A percentile compares a stretch with the other conserved stretches of the same genome.
These are phyloP conservation scores for Arion vulgaris DNA, from an alignment of 1,140 invertebrate genomes.

Conservation along the genomic window DNA sequence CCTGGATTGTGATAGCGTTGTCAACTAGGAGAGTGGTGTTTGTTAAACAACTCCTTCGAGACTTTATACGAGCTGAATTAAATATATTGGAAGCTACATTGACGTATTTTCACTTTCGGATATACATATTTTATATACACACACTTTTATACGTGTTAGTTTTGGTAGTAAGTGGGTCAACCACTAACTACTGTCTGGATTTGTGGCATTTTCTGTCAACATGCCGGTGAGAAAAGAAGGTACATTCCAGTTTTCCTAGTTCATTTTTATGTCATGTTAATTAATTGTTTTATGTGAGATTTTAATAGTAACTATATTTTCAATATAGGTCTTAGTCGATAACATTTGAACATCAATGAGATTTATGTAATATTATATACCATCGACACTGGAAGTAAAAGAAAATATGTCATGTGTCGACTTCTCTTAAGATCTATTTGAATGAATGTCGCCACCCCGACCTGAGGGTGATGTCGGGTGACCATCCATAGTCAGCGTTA, in stretches of 20 bases:
- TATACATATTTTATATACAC: not conserved
- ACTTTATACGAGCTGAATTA: not conserved
- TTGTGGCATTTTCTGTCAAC: slow-evolving; percentile 36
- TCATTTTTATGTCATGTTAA: not conserved
- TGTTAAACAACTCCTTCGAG: not conserved
- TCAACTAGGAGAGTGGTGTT: not conserved
- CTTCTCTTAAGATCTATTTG: too few relatives aligned
- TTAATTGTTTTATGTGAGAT: too few relatives aligned
- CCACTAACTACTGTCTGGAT: slow-evolving; percentile 25
- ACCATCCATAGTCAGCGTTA: too few relatives aligned
- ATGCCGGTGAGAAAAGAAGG: slow-evolving; percentile 46
- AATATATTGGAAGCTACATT: not conserved
- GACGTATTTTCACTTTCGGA: not conserved
- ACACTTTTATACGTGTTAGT: not conserved
- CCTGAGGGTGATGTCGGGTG: too few relatives aligned
- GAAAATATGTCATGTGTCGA: too few relatives aligned
- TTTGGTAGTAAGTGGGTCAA: slow-evolving; percentile 27
- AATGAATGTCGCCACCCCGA: too few relatives aligned
- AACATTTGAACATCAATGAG: too few relatives aligned
- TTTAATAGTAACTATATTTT: too few relatives aligned
- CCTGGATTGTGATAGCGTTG: slow-evolving; percentile 9
- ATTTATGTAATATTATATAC: too few relatives aligned
- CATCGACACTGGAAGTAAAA: too few relatives aligned
- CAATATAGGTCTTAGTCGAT: too few relatives aligned
- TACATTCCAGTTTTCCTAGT: too few relatives aligned